Base-by-base conservation (phyloP, 2,888 invertebrate genomes). In the Fragum whitleyi region DNA sequence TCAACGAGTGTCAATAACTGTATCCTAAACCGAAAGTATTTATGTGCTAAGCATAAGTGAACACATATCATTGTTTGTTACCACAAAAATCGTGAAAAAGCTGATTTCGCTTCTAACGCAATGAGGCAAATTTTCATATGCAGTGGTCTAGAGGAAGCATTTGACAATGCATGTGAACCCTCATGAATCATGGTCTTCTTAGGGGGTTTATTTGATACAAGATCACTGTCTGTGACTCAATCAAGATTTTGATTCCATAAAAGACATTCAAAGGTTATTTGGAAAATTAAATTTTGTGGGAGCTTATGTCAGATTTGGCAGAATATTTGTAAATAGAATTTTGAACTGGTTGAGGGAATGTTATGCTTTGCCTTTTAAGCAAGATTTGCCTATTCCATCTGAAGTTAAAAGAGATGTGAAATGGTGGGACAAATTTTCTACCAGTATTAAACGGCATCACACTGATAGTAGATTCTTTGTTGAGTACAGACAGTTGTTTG, bases 261-360 rank as follows among this genome's bases (percentile, higher is more conserved):
- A 57, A 14, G 57, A 57, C 23, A 57, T 57, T 57, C 9, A 57
- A 57, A 57, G 14, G 26, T 14, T 57, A 3, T 57, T 57, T 5
- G 57, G 57, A 19, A 57, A 57, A 14, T 57, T 57, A 23, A 57
- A 57, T 57, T 57, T 57, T 23, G 23, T 57, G 7, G 57, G 57
- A 19, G 21, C 57, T 2, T 57, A n/a, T 57, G 57, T 57, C 2
- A 57, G 14, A 57, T 57, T 23, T 2, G 14, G 57, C 23, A 21
- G 57, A 23, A 9, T 57, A 19, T 57, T 57, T 57, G 57, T 57
- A 6, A 57, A 57, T 23, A 57, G 57, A 57, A 57, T 57, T 23
- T 23, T 57, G 23, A 57, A 57, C n/a, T 57, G 57, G 57, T 23
- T 57, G 11, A 57, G 57, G 23, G 23, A 57, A 57, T 57, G 57